Percentiles rank a stretch among this genome's conserved stretches.
Conservation (phyloP, 2,113 vertebrate genomes). For the Sinosuthora webbiana region DNA sequence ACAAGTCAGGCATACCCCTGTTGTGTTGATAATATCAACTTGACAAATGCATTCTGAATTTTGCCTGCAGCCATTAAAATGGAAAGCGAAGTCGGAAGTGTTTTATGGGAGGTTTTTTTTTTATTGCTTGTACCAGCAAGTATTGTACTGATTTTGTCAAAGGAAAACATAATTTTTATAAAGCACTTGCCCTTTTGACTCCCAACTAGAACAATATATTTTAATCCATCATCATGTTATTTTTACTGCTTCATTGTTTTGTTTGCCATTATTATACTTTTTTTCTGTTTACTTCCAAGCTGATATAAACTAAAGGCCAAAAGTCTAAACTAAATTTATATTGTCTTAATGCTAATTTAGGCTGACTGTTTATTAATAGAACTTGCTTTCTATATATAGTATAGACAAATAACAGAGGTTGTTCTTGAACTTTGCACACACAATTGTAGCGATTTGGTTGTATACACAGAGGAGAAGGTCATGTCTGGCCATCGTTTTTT, state of each 20-base stretch:
- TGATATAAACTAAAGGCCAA: neutral
- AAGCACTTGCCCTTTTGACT: conserved; percentile 41
- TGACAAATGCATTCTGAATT: conserved; percentile 63
- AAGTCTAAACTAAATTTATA: neutral
- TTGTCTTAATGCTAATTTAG: neutral
- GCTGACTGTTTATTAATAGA: conserved; percentile 18
- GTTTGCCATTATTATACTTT: neutral
- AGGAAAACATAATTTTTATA: conserved; percentile 46
- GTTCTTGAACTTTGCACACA: neutral
- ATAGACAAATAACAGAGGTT: neutral
- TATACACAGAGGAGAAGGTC: neutral
- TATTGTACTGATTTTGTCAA: conserved; percentile 33
- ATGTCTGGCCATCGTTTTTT: neutral
- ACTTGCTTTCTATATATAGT: neutral
- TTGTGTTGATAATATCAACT: conserved; percentile 48
- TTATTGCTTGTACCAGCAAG: conserved; percentile 49
- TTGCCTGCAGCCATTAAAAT: conserved; percentile 57
- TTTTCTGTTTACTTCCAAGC: neutral
- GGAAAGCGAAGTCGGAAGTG: conserved; percentile 37
- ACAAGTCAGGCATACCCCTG: conserved; percentile 30
- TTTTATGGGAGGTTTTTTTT: neutral
- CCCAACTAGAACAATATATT: neutral
- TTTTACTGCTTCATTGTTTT: conserved; percentile 48
- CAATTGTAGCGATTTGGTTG: neutral
- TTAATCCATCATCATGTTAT: neutral